Conservation (phyloP, 2,113 vertebrate species). For the Pteronura brasiliensis region DNA sequence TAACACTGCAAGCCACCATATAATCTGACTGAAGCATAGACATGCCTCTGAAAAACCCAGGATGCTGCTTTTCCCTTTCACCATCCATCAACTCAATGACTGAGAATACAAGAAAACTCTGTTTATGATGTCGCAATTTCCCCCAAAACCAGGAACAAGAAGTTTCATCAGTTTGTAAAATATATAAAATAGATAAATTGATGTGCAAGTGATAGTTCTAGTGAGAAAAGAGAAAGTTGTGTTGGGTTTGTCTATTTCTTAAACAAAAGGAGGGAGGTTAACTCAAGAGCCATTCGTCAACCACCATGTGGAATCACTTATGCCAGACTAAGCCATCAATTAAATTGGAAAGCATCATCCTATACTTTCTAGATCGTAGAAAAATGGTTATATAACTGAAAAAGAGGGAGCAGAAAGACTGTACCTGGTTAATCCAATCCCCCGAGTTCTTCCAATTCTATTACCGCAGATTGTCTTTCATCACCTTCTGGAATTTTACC, state of each 20-base stretch:
- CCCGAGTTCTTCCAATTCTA: neutral
- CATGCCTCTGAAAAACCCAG: conserved; percentile 54
- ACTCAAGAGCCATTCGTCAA: conserved; percentile 66
- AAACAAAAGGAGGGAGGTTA: conserved; percentile 32
- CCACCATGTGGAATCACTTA: conserved; percentile 80
- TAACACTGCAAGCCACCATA: conserved; percentile 67
- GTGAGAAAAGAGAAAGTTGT: conserved; percentile 51
- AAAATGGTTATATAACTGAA: conserved; percentile 1
- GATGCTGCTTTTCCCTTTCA: conserved; percentile 65
- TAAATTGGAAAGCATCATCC: conserved; percentile 36
- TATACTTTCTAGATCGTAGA: conserved; percentile 58
- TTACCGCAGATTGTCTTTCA: conserved; percentile 57
- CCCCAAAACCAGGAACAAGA: conserved; percentile 62
- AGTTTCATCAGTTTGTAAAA: conserved; percentile 67
- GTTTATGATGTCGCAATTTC: conserved; percentile 68
- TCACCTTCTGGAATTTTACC: conserved; percentile 40
- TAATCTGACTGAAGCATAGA: conserved; percentile 74
- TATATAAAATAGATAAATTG: conserved; percentile 67
- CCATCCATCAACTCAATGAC: conserved; percentile 70
- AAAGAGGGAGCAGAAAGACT: neutral
- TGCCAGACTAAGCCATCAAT: conserved; percentile 50
- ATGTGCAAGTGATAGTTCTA: conserved; percentile 69
- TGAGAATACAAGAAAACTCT: conserved; percentile 60
- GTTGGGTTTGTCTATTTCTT: conserved; percentile 66
- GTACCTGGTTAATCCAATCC: conserved; percentile 15